Evolutionary conservation across 2,797 vertebrate species (phyloP).

Genomic region (Lagodon rhomboides): DNA sequence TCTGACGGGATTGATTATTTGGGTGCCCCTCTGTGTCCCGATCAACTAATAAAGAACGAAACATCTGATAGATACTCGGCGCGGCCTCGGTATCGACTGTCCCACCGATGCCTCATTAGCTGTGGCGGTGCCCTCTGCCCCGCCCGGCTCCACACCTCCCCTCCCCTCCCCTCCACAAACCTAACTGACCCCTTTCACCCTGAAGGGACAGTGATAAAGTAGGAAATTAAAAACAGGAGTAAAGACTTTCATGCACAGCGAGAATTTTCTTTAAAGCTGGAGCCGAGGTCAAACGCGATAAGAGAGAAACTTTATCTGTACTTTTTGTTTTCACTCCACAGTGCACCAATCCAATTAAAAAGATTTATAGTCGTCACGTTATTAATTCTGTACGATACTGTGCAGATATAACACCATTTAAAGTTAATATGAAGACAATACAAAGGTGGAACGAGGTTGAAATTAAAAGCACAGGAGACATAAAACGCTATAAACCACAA

Average conservation of each 20-base stretch:
- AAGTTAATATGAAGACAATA: neutral
- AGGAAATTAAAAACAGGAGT: neutral
- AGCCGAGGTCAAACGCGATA: neutral
- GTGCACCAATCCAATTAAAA: neutral
- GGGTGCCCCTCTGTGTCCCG: constrained; percentile 1
- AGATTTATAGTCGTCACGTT: neutral
- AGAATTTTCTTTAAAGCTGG: neutral
- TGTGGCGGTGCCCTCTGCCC: constrained; percentile 27
- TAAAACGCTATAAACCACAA: neutral
- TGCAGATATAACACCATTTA: neutral
- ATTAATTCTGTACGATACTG: neutral
- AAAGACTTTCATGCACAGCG: neutral
- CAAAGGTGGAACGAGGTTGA: constrained; percentile 1
- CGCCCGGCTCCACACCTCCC: constrained; percentile 15
- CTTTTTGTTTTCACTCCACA: neutral
- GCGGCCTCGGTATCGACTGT: constrained; percentile 45
- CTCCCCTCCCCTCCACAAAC: constrained; percentile 2
- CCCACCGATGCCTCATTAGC: constrained; percentile 39
- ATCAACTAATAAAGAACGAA: neutral
- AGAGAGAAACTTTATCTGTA: neutral
- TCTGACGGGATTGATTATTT: constrained; percentile 49
- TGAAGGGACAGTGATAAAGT: neutral
- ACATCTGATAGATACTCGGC: constrained; percentile 44
- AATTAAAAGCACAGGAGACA: neutral
- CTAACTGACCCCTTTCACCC: constrained; percentile 49